Conservation (phyloP, 2,113 vertebrate species). For the Anolis carolinensis region DNA sequence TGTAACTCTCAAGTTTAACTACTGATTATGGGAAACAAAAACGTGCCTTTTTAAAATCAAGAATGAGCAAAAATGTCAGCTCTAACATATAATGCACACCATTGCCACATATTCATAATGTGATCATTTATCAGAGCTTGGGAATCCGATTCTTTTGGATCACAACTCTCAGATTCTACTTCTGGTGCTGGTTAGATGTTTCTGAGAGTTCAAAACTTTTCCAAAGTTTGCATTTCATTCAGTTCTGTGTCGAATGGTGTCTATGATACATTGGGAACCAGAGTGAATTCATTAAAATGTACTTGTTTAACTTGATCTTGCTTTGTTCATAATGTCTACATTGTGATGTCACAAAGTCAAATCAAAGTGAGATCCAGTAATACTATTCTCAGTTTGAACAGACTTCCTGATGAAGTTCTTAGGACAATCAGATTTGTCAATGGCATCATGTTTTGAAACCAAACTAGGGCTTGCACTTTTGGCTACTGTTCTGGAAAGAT, state of each 20-base stretch:
- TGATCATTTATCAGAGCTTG: too few relatives aligned
- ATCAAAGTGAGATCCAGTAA: neutral
- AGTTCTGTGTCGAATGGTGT: neutral
- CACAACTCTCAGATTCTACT: too few relatives aligned
- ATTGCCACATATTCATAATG: too few relatives aligned
- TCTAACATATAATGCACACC: neutral
- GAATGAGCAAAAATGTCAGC: neutral
- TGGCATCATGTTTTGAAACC: neutral
- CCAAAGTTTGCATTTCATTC: neutral
- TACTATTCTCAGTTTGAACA: neutral
- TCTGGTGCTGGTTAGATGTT: too few relatives aligned
- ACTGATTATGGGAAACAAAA: neutral
- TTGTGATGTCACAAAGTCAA: neutral
- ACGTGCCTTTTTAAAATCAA: neutral
- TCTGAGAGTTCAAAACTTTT: too few relatives aligned
- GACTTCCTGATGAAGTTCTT: too few relatives aligned
- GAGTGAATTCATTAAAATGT: neutral
- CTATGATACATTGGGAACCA: neutral
- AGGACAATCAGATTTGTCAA: neutral
- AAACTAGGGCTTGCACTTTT: neutral
- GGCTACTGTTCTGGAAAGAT: neutral
- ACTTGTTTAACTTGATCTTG: neutral
- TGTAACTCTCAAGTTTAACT: neutral
- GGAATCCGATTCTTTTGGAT: too few relatives aligned
- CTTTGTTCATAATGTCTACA: neutral